A percentile compares a stretch with the other conserved stretches of the same genome.
phyloP scores from a whole-genome alignment of 2,113 vertebrate genomes.

The Ahaetulla prasina region DNA sequence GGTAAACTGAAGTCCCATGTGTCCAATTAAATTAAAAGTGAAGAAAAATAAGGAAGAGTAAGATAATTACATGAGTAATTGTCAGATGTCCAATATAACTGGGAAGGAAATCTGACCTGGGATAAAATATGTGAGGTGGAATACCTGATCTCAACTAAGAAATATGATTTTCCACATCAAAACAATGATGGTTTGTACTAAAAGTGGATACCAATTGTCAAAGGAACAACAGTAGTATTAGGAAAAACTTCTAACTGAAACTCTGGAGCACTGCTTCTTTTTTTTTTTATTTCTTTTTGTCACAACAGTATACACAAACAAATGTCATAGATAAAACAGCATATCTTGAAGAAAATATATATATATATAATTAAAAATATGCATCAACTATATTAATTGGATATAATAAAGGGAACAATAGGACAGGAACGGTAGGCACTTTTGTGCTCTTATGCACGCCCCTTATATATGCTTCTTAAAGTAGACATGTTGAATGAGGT shows the following conservation, averaged over 20 bases:
- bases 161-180: not conserved
- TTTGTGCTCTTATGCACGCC: too few species aligned
- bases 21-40: constrained; percentile 23
- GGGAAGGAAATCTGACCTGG: not conserved
- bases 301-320: too few species aligned
- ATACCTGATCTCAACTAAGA: not conserved
- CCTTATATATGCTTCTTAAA: not conserved
- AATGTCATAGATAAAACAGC: too few species aligned
- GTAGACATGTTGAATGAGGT: not conserved
- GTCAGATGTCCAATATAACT: not conserved
- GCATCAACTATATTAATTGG: too few species aligned
- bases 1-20: constrained; percentile 9
- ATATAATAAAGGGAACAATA: too few species aligned
- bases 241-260: not conserved
- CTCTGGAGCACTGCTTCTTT: too few species aligned
- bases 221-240: not conserved
- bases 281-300: too few species aligned
- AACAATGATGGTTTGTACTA: not conserved
- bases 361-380: too few species aligned
- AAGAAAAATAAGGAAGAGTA: not conserved
- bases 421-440: too few species aligned
- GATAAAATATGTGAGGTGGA: not conserved
- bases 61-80: not conserved
- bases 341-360: too few species aligned
- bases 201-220: not conserved